Evolutionary conservation across 1,140 invertebrate species (phyloP), one percentile per base, ranked within the genome.

Genomic region (Rhizoglyphus robini): DNA sequence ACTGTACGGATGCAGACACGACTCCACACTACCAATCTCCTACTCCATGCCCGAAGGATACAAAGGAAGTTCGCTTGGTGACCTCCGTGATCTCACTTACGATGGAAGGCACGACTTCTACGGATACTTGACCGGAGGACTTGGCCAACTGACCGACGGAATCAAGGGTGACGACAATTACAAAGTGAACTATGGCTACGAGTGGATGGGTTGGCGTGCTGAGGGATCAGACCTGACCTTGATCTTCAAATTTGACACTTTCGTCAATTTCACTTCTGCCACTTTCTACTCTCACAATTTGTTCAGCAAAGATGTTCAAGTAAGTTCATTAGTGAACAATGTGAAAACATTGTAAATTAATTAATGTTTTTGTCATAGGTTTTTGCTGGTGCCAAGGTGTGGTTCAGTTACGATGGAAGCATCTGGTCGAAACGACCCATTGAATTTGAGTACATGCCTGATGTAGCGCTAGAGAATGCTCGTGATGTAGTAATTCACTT

Each of bases 51-150:
- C 88, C 0, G 83, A 90, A 67, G 90, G 90, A 68, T 84, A 86
- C 65, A 80, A 81, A 66, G 78, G 85, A 49, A 83, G 81, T 63
- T 83, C 79, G 72, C 75, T 85, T 69, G 83, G 89, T 69, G 87
- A 94, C 74, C 82, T 96, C 49, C 88, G 85, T 66, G 94, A 97
- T 75, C 83, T 86, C 69, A 88, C 86, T 41, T 98, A 96, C 77
- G 94, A 97, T 76, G 93, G 93, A 1, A 80, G 84, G 62, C 66
- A 74, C n/a, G 82, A 78, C 20, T 80, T 81, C 71, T 64, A 47
- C 29, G 63, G 63, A 2, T 75, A 85, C 68, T 80, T 91, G 64
- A 76, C 80, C 15, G 81, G 84, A 46, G 91, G 91, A 20, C 77
- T 95, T 1, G 91, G 91, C 25, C 86, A 89, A 73, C 79, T 96